Conservation (phyloP, 2,888 invertebrate genomes). For the Branchellion lobata region DNA sequence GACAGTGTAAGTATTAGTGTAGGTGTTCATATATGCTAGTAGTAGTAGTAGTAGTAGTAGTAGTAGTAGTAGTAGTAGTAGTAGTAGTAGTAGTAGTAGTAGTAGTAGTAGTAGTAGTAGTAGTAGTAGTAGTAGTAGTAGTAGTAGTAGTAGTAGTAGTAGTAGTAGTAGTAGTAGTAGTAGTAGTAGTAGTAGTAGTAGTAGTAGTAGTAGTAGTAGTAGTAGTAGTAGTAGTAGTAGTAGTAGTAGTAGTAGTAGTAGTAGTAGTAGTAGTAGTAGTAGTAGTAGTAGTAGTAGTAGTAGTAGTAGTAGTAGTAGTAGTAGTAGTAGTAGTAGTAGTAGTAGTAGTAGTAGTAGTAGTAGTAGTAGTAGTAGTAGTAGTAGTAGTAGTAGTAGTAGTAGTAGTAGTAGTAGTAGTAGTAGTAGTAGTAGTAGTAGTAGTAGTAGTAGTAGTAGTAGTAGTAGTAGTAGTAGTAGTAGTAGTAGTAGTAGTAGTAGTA, state of each 20-base stretch:
- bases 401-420: constrained; percentile 40
- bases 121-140: constrained; percentile 37
- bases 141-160: constrained; percentile 32
- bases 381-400: constrained; percentile 27
- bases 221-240: constrained; percentile 33
- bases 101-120: constrained; percentile 33
- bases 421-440: constrained; percentile 40
- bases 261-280: constrained; percentile 37
- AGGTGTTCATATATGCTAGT: background rate
- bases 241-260: constrained; percentile 38
- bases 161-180: constrained; percentile 40
- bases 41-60: constrained; percentile 38
- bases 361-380: constrained; percentile 42
- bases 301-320: constrained; percentile 44
- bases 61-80: constrained; percentile 43
- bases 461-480: constrained; percentile 26
- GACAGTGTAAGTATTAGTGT: background rate
- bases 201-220: constrained; percentile 41
- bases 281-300: constrained; percentile 41
- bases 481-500: constrained; percentile 21
- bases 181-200: constrained; percentile 43
- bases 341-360: constrained; percentile 42
- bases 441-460: constrained; percentile 39
- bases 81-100: constrained; percentile 36
- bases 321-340: constrained; percentile 42